Evolutionary conservation across 2,113 vertebrate genomes (phyloP).

Genomic region (Microcebus ravelobensis): DNA sequence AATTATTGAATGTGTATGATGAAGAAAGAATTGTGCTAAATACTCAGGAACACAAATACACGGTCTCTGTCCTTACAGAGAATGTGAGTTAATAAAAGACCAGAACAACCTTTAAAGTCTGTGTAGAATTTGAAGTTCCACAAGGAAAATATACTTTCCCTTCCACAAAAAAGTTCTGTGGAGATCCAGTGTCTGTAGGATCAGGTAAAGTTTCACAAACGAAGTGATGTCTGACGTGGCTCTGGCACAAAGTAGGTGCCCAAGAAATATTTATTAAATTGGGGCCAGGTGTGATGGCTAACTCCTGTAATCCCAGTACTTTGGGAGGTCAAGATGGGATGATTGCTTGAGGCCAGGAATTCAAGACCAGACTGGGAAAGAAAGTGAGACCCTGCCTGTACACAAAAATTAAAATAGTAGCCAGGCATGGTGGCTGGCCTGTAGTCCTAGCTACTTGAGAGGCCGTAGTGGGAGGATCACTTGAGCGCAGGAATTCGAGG

Average conservation of each 20-base stretch:
- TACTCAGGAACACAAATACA: neutral
- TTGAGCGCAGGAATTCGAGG: no score
- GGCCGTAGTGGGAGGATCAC: no score
- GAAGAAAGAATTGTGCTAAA: constrained; percentile 6
- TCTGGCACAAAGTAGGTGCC: neutral
- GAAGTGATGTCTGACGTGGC: constrained; percentile 3
- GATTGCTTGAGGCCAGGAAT: no score
- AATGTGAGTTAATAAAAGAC: neutral
- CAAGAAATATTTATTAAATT: constrained; percentile 45
- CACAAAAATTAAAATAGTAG: no score
- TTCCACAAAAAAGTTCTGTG: neutral
- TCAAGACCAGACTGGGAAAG: no score
- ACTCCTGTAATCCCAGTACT: no score
- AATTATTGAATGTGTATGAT: constrained; percentile 46
- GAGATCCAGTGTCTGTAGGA: neutral
- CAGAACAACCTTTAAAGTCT: neutral
- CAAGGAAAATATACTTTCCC: neutral
- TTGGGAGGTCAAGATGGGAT: no score
- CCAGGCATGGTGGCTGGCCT: no score
- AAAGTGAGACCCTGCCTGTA: no score
- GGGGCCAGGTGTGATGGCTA: no score
- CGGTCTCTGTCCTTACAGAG: neutral
- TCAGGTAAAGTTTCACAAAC: neutral
- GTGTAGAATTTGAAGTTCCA: constrained; percentile 26
- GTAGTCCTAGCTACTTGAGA: no score